Percentiles rank a stretch among this genome's conserved stretches.
phyloP scores from a whole-genome alignment of 2,797 vertebrate species.

The Anisognathus igniventris region DNA sequence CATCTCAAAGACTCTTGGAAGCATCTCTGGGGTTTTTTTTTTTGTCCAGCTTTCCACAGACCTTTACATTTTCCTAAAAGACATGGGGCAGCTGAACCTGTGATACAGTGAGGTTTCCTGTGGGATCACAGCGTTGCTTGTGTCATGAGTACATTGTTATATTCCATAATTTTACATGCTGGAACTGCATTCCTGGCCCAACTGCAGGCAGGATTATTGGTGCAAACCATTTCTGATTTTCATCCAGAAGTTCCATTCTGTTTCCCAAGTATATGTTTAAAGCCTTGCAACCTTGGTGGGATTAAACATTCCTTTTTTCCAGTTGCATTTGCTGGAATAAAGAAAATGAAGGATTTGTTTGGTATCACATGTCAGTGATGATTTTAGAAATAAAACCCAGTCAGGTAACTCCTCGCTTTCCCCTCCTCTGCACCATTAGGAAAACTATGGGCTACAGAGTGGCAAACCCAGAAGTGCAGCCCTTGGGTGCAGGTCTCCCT shows the following conservation, averaged over 20 bases:
- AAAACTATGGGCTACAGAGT: fast-evolving
- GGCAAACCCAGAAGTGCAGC: background rate
- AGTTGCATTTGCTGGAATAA: background rate
- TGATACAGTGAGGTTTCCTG: background rate
- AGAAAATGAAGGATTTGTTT: background rate
- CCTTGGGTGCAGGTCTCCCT: fast-evolving
- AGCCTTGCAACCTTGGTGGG: background rate
- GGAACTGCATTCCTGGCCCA: background rate
- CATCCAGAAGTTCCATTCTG: background rate
- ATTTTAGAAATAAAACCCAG: background rate
- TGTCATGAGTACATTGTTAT: background rate
- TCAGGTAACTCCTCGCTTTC: background rate
- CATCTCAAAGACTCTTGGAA: background rate
- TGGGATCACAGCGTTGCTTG: background rate
- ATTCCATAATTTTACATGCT: fast-evolving
- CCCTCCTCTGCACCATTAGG: background rate
- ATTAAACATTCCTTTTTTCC: background rate
- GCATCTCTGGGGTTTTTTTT: fast-evolving
- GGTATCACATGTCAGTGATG: background rate
- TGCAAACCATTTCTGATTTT: background rate
- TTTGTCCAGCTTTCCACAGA: background rate
- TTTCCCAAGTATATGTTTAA: background rate
- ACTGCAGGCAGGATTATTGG: background rate
- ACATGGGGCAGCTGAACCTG: background rate
- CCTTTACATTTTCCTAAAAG: background rate